phyloP scores from a whole-genome alignment of 2,113 vertebrate species.

The Gnathonemus echidnorhynchus region DNA sequence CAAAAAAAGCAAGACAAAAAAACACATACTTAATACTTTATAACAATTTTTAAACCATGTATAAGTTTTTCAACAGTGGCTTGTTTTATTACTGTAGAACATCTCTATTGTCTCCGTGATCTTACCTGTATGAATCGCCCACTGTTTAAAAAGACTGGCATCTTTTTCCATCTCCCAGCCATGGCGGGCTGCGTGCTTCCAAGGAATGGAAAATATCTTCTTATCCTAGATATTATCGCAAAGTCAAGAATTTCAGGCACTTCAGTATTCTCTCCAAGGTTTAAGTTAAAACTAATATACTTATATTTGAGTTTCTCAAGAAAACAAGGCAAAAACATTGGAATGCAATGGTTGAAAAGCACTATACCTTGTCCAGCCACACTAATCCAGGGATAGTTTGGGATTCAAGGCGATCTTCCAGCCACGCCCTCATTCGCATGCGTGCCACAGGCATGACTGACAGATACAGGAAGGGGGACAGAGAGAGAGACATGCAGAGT shows the following conservation, averaged over 20 bases:
- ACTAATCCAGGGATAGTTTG: conserved; percentile 68
- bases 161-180: conserved; percentile 93
- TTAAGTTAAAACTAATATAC: background rate
- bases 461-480: conserved; percentile 23
- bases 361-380: conserved; percentile 83
- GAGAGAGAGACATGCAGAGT: background rate
- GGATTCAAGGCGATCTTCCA: conserved; percentile 82
- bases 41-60: background rate
- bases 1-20: background rate
- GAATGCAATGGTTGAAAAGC: background rate
- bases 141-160: conserved; percentile 81
- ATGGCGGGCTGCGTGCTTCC: conserved; percentile 95
- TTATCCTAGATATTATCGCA: conserved; percentile 62
- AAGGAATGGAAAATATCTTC: conserved; percentile 84
- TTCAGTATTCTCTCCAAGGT: background rate
- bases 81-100: background rate
- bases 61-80: background rate
- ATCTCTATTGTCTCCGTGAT: background rate
- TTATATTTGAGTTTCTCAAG: background rate
- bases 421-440: conserved; percentile 93
- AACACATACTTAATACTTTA: background rate
- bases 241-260: background rate
- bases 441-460: conserved; percentile 78
- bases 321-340: background rate
- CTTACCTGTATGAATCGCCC: conserved; percentile 95